These are phyloP conservation scores for Aptenodytes forsteri DNA, from an alignment of 2,113 vertebrate genomes.

Conservation along the genomic window DNA sequence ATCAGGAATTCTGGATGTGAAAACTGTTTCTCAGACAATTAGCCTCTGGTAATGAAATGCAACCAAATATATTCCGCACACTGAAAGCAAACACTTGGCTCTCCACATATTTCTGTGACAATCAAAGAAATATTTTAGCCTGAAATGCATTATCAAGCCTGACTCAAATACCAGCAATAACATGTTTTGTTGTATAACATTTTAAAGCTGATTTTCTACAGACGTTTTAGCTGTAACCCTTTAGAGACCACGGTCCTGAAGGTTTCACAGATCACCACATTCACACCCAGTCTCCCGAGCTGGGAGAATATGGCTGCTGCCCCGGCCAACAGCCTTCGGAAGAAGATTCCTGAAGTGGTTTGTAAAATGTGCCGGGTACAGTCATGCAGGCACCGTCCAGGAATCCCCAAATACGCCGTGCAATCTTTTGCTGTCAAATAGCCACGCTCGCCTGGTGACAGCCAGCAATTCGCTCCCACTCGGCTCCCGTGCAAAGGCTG, in stretches of 20 bases:
- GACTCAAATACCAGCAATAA: constrained; percentile 75
- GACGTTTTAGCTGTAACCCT: constrained; percentile 66
- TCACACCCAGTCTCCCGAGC: not conserved
- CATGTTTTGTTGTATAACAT: constrained; percentile 77
- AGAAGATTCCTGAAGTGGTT: constrained; percentile 1
- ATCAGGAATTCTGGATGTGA: constrained; percentile 65
- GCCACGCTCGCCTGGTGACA: not conserved
- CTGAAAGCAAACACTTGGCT: constrained; percentile 68
- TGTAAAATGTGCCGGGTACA: not conserved
- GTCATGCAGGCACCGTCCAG: not conserved
- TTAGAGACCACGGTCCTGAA: not conserved
- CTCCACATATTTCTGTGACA: constrained; percentile 71
- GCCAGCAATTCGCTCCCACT: not conserved
- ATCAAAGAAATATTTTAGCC: constrained; percentile 78
- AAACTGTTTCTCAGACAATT: constrained; percentile 68
- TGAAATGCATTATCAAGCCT: constrained; percentile 78
- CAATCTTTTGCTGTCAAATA: not conserved
- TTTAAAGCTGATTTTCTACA: constrained; percentile 76
- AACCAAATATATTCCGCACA: constrained; percentile 54
- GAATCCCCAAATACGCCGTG: not conserved
- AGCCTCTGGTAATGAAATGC: constrained; percentile 73
- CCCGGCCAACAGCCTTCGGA: not conserved
- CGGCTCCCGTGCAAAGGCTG: accelerated
- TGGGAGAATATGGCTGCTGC: not conserved
- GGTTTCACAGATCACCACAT: not conserved